Evolutionary conservation across 2,888 invertebrate genomes (phyloP).

Genomic region (Epinotia ramella): DNA sequence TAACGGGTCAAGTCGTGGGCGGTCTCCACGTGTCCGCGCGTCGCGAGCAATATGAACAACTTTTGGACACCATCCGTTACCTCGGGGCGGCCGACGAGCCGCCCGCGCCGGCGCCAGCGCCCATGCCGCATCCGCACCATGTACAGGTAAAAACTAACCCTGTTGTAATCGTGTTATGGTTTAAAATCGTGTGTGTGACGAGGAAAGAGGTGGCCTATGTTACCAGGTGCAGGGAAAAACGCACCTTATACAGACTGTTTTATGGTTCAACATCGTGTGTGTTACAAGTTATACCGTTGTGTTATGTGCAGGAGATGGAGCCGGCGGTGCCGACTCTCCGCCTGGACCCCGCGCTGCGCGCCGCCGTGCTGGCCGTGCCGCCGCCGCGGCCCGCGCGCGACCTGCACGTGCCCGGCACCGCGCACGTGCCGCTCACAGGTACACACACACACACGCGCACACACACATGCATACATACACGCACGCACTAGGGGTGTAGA

Average conservation of each 20-base stretch:
- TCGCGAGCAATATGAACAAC: conserved; percentile 84
- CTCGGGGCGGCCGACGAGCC: conserved; percentile 56
- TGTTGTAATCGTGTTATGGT: too few species aligned
- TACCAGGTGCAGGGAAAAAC: too few species aligned
- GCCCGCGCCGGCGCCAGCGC: conserved; percentile 49
- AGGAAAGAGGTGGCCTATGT: too few species aligned
- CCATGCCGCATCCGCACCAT: conserved; percentile 48
- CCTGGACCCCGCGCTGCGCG: conserved; percentile 87
- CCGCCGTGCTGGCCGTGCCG: conserved; percentile 78
- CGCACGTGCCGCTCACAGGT: conserved; percentile 52
- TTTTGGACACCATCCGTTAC: conserved; percentile 88
- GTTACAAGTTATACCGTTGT: too few species aligned
- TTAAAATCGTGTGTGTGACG: too few species aligned
- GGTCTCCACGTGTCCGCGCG: conserved; percentile 94
- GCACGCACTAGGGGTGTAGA: too few species aligned
- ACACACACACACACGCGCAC: background rate
- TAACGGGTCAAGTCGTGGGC: conserved; percentile 92
- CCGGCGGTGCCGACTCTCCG: conserved; percentile 79
- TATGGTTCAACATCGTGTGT: too few species aligned
- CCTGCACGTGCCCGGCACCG: conserved; percentile 46
- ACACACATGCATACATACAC: too few species aligned
- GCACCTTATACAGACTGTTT: too few species aligned
- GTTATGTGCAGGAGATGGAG: conserved; percentile 57
- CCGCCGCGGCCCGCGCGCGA: conserved; percentile 56
- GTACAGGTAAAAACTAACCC: conserved; percentile 12